Evolutionary conservation across 2,113 vertebrate genomes (phyloP), one percentile per base, ranked within the genome.

Genomic region (Stegastes partitus): DNA sequence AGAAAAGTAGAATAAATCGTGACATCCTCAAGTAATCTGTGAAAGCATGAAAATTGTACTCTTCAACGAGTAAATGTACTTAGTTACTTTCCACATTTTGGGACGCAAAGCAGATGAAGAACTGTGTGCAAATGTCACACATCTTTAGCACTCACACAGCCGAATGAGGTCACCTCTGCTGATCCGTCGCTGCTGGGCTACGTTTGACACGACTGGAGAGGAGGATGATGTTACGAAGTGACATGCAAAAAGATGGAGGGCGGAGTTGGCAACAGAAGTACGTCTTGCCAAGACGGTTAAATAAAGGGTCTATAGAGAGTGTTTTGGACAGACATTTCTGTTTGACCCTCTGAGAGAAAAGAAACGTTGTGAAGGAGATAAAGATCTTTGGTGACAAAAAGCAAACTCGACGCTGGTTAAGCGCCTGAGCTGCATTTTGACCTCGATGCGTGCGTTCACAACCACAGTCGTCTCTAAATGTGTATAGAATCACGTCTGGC

Each of bases 91-190:
- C 15, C 5, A n/a, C 23, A 19, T 11, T 28, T 11, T 37, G 22
- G 44, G 16, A 28, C 53, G 56, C 37, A 1, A 15, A 68, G 71
- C n/a, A 39, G n/a, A 25, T 25, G 22, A 39, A 11, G 22, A 74
- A 22, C 21, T 34, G 28, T 26, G 55, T 11, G 25, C 21, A 37
- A 37, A 45, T 68, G 3, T 26, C 47, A 22, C 31, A n/a, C 47
- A 59, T 57, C 5, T 53, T 73, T 25, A 42, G 39, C 67, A 14
- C 42, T 74, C 64, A 70, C 8, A 15, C 23, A 61, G 25, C 53
- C 19, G 44, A 65, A 58, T 66, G n/a, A 81, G 39, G 5, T 76
- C 71, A 74, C 57, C 58, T 61, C 62, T 58, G 57, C 45, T 31
- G 42, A 59, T 57, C 59, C 31, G 14, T 39, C n/a, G 2, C 58